Percentiles rank a stretch among this genome's conserved stretches.
phyloP scores from a whole-genome alignment of 2,113 vertebrate genomes.

The Amphilophus citrinellus region DNA sequence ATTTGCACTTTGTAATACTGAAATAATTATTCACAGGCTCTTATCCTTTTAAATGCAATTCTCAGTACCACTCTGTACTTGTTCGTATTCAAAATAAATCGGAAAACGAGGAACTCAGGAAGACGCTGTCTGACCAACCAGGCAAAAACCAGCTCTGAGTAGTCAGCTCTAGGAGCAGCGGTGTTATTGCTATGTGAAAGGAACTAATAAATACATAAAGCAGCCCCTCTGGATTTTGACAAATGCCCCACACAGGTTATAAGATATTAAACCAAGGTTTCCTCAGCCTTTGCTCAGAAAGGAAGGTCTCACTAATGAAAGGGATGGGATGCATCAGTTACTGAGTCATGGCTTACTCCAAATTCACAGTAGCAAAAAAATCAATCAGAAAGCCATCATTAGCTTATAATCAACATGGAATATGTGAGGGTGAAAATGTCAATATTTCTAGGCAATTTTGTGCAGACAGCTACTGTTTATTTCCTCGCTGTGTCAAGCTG shows the following conservation, averaged over 20 bases:
- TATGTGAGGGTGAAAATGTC: background rate
- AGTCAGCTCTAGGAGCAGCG: background rate
- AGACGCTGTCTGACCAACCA: constrained; percentile 6
- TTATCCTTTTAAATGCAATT: background rate
- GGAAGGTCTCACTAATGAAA: constrained; percentile 7
- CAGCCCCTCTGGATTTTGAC: background rate
- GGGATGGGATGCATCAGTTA: background rate
- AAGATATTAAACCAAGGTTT: background rate
- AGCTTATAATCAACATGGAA: background rate
- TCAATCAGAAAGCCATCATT: background rate
- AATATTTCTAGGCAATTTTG: background rate
- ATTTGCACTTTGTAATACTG: constrained; percentile 24
- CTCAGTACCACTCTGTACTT: constrained; percentile 2
- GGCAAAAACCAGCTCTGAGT: constrained; percentile 18
- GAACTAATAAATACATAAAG: background rate
- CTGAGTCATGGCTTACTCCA: constrained; percentile 29
- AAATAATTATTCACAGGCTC: constrained; percentile 1
- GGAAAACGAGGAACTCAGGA: constrained; percentile 16
- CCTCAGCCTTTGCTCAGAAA: background rate
- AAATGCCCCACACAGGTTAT: background rate
- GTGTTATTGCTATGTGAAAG: constrained; percentile 34
- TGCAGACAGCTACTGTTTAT: background rate
- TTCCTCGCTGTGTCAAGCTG: background rate
- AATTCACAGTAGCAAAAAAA: constrained; percentile 20
- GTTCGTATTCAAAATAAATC: constrained; percentile 25